Base-by-base conservation (phyloP, 2,888 invertebrate genomes). In the Lochmaea crataegi region DNA sequence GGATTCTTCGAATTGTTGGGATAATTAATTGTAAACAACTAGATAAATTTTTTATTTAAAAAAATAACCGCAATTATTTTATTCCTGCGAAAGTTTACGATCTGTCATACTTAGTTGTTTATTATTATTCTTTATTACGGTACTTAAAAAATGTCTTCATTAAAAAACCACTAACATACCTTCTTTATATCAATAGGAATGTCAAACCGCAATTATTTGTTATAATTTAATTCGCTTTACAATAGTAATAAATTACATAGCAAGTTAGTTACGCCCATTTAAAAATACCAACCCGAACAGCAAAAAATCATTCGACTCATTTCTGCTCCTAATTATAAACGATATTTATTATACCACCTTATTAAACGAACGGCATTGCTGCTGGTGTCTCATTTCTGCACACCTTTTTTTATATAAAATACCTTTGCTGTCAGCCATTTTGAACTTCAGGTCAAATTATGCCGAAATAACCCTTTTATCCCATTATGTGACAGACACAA, bases 391-490 rank as follows among this genome's bases (percentile, higher is more conserved):
- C 64, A 66, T 75, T 70, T 56, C 65, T 75, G 74, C 75, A 75
- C 74, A 77, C 72, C 74, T 77, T 75, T 77, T 76, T 77, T 75
- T 77, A 70, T 75, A 71, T 72, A 69, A 77, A 77, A 77, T 75
- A 74, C 77, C 75, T 74, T 63, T 61, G 61, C 63, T 67, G 75
- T 77, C 77, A 77, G 77, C 77, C 77, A 77, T 77, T 75, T 77
- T 77, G 77, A 71, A 74, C 73, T 69, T 61, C 73, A 71, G 75
- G 75, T 77, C 73, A 73, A 70, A 72, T 68, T 68, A 75, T 42
- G n/a, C 11, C 32, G 5, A 45, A 68, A 63, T 63, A 68, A 61
- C 26, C 41, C 51, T 38, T 51, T 53, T 12, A 18, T 18, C 14
- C 45, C 18, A n/a, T 65, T 65, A 32, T 53, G 32, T 18, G 18